Base-by-base conservation (phyloP, 2,888 invertebrate genomes). In the Parnassius glacialis region DNA sequence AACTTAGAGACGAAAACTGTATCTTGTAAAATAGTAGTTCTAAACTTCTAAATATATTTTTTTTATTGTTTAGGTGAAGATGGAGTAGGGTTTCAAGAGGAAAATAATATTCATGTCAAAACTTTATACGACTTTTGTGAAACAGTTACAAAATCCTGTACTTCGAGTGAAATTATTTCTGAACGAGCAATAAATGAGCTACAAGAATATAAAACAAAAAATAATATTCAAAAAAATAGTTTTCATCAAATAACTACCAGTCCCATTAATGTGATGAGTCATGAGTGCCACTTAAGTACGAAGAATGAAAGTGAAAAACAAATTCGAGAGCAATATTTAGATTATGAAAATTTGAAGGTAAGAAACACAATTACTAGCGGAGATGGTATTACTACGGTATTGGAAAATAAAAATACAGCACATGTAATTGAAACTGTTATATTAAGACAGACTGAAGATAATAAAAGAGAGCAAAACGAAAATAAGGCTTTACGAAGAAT, bases 391-490 rank as follows among this genome's bases (percentile, higher is more conserved):
- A 20, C 43, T n/a, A 44, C 44, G 20, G 25, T 25, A 13, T 13
- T 47, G 25, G 45, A 44, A 41, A 52, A 45, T 12, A 45, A 42
- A 7, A 9, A 7, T 13, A n/a, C 44, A 0, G 61, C 57, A 53
- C 53, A 62, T 57, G 43, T 52, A 57, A 44, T 48, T 50, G 52
- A 42, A 62, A 50, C 48, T 48, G 42, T 62, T 10, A 43, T 48
- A 11, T n/a, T 43, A 41, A 41, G 52, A 47, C 25, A 57, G n/a
- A 43, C 41, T 53, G 57, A 47, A 1, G 34, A 57, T 1, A 10
- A 2, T 10, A 42, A 57, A 43, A 16, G 9, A 13, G 48, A 16
- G 12, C 48, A 48, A 48, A 44, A 44, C 13, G 48, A 62, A 48
- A 13, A 53, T 54, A 50, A 57, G 9, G 52, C 51, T 53, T 53